Conservation (phyloP, 2,797 vertebrate genomes). For the Gadopsis marmoratus region DNA sequence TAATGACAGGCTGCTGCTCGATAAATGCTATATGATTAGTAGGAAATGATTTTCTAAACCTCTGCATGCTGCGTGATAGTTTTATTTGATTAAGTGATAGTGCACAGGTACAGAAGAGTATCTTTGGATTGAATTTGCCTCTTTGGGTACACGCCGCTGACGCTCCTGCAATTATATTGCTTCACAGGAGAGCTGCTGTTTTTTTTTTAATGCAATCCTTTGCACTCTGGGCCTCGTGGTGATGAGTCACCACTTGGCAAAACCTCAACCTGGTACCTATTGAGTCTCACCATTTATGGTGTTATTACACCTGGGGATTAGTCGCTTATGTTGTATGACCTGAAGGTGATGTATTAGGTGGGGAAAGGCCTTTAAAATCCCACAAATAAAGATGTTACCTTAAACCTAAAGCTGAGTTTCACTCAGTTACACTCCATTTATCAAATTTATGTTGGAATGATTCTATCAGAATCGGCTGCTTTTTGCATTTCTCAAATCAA, state of each 20-base stretch:
- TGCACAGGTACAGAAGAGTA: not conserved
- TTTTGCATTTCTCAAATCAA: not conserved
- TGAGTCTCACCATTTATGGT: too few relatives aligned
- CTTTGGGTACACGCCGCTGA: not conserved
- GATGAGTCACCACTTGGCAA: not conserved
- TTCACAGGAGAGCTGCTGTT: not conserved
- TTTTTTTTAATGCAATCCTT: not conserved
- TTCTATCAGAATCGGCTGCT: not conserved
- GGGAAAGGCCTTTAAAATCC: not conserved
- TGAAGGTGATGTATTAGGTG: not conserved
- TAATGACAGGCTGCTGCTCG: slow-evolving; percentile 26
- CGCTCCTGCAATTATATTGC: not conserved
- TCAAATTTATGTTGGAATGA: not conserved
- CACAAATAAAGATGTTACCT: not conserved
- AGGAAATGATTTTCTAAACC: not conserved
- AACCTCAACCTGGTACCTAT: not conserved
- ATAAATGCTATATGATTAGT: slow-evolving; percentile 6
- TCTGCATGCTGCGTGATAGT: not conserved
- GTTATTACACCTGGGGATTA: not conserved
- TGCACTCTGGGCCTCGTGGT: not conserved
- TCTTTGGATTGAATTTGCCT: not conserved
- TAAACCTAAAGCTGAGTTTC: not conserved
- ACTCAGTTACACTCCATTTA: not conserved
- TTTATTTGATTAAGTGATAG: slow-evolving; percentile 8
- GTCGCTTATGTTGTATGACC: not conserved